Base-by-base conservation (phyloP, 2,113 vertebrate genomes). In the Alces alces region DNA sequence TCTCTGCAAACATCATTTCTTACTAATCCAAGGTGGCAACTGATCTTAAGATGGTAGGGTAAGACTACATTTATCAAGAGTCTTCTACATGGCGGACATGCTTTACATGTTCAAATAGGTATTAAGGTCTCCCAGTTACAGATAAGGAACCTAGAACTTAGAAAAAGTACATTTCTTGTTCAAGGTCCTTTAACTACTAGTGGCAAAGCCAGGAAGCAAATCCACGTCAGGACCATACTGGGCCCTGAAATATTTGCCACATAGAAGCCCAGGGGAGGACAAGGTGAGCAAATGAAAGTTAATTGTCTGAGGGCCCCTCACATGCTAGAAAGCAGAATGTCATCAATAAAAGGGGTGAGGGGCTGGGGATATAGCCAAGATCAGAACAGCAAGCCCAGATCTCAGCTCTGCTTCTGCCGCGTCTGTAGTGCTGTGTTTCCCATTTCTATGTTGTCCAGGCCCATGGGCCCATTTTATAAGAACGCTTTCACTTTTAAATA, bases 401-500 rank as follows among this genome's bases (percentile, higher is more conserved):
- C 55, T 33, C 33, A 61, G 43, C 15, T 60, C n/a, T 12, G 19
- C 52, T 27, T 91, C 64, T 95, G 39, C 45, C 82, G 16, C 47
- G 85, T 33, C 43, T 7, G 7, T 5, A 0, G 15, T 10, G 1
- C 15, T 61, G 2, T 82, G 43, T 54, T 96, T 13, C 17, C n/a
- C 50, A 84, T 85, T 82, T 88, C 39, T 86, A 15, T 52, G 45
- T 30, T 82, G 30, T 61, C 28, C 23, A 57, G 45, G 33, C 28
- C 13, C 84, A 30, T 60, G 25, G 27, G 43, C 61, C 39, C 36
- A 30, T 91, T 95, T 79, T 57, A 61, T 95, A 97, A 50, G 55
- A 80, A 43, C 10, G 43, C 13, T 88, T 93, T 92, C 47, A 33
- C 85, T 97, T 90, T 94, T 55, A 96, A 92, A 66, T 96, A 93